Evolutionary conservation across 2,888 invertebrate genomes (phyloP).

Genomic region (Spicauda simplicius): DNA sequence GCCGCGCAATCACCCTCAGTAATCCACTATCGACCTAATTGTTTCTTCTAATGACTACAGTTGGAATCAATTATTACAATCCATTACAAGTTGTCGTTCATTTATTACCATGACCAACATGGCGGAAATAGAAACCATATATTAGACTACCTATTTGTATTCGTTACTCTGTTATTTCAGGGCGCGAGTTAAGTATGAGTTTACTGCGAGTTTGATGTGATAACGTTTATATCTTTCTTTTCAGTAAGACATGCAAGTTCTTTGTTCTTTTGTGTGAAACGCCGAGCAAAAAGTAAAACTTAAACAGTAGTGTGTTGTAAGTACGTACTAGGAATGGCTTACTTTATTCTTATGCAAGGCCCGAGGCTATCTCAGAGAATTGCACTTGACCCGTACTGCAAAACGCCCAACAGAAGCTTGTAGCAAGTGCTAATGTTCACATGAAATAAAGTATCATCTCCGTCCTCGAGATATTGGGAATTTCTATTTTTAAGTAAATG

Average conservation of each 20-base stretch:
- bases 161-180: conserved; percentile 27
- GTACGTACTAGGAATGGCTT: conserved; percentile 1
- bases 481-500: not conserved
- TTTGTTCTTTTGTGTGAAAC: not conserved
- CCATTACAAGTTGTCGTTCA: conserved; percentile 56
- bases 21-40: conserved; percentile 79
- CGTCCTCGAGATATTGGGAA: not conserved
- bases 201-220: conserved; percentile 2
- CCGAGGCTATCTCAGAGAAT: conserved; percentile 65
- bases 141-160: conserved; percentile 28
- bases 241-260: not conserved
- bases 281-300: not conserved
- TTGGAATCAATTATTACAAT: conserved; percentile 65
- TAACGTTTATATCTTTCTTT: conserved; percentile 8
- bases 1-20: conserved; percentile 71
- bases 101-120: conserved; percentile 52
- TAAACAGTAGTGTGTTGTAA: not conserved
- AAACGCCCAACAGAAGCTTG: conserved; percentile 66
- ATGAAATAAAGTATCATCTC: not conserved
- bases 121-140: conserved; percentile 38
- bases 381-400: conserved; percentile 72
- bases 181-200: conserved; percentile 7
- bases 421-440: not conserved
- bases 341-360: conserved; percentile 44
- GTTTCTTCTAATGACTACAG: conserved; percentile 74